These are phyloP conservation scores for Chionoecetes opilio DNA, from an alignment of 1,140 invertebrate species.

Conservation along the genomic window DNA sequence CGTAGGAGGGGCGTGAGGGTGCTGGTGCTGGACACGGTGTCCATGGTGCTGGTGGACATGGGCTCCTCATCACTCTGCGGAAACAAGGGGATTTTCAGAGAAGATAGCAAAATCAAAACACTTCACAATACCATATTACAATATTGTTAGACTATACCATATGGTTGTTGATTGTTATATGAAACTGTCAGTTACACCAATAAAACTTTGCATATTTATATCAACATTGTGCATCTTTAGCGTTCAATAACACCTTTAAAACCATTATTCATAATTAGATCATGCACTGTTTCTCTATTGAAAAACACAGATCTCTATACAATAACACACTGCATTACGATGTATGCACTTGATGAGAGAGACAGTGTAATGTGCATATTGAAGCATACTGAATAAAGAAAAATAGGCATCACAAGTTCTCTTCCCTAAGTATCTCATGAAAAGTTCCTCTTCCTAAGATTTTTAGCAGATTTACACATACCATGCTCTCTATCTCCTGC, in stretches of 20 bases:
- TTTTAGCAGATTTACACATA: constrained; percentile 65
- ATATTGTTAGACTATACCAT: neutral
- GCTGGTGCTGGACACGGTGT: constrained; percentile 64
- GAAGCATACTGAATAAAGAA: neutral
- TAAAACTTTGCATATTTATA: too few species aligned
- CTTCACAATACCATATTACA: neutral
- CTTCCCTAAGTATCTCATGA: neutral
- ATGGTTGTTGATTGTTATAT: neutral
- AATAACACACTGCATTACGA: too few species aligned
- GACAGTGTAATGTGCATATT: too few species aligned
- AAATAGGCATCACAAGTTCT: neutral
- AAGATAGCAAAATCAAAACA: neutral
- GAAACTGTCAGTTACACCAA: too few species aligned
- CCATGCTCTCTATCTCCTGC: constrained; percentile 75
- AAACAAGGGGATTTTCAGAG: neutral
- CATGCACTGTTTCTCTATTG: too few species aligned
- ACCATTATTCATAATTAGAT: too few species aligned
- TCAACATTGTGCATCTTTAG: too few species aligned
- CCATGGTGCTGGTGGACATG: constrained; percentile 66
- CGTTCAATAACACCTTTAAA: too few species aligned
- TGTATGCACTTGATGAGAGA: too few species aligned
- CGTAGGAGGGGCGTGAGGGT: constrained; percentile 63
- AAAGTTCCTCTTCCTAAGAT: neutral
- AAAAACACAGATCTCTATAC: too few species aligned
- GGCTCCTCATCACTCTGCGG: constrained; percentile 76